These are phyloP conservation scores for Rhynchomys soricoides DNA, from an alignment of 2,113 vertebrate genomes.

Conservation along the genomic window DNA sequence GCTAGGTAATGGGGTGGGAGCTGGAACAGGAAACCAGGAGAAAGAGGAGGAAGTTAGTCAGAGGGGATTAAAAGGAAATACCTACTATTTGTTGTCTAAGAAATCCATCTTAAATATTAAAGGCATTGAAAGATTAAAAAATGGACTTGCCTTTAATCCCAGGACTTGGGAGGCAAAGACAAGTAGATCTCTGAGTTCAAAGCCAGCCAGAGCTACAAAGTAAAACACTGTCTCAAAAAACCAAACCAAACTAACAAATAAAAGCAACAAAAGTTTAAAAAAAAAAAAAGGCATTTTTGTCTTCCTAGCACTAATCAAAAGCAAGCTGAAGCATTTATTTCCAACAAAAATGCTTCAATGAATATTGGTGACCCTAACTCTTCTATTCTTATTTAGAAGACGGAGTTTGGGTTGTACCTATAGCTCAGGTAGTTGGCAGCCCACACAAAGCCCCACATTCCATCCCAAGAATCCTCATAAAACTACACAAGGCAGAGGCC, in stretches of 20 bases:
- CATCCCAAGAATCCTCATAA: background rate
- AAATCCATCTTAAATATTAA: background rate
- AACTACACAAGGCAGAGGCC: background rate
- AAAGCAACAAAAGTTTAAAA: background rate
- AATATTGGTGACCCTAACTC: background rate
- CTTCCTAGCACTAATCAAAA: background rate
- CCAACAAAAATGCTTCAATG: background rate
- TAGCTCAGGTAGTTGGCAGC: background rate
- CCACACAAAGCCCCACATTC: background rate
- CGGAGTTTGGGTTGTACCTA: background rate
- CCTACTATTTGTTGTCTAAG: background rate
- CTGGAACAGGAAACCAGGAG: background rate
- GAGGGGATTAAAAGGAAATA: background rate
- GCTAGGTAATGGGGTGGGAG: background rate
- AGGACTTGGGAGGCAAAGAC: background rate
- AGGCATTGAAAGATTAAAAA: background rate
- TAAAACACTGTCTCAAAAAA: background rate
- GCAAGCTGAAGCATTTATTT: background rate
- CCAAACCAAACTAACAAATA: background rate
- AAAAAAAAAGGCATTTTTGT: background rate
- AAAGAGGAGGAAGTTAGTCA: background rate
- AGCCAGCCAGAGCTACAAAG: background rate
- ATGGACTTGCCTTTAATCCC: background rate
- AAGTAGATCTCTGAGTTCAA: background rate
- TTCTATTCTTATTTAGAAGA: slow-evolving; percentile 34